phyloP scores from a whole-genome alignment of 2,888 invertebrate genomes.

The Drosophila mayaguana region DNA sequence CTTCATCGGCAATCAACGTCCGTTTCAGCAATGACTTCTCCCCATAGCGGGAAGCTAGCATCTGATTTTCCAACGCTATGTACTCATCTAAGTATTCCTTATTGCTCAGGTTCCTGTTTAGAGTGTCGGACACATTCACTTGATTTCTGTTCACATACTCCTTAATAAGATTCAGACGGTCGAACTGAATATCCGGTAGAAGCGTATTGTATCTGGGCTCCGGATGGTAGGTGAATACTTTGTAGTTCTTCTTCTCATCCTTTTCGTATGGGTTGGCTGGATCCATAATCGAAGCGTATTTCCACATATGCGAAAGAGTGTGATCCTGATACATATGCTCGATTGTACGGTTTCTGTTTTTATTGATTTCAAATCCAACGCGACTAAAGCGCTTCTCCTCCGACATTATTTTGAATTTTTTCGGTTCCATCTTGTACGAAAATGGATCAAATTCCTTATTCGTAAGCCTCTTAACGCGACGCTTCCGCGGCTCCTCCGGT shows the following conservation, averaged over 20 bases:
- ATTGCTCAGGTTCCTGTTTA: slow-evolving; percentile 63
- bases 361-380: slow-evolving; percentile 31
- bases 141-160: slow-evolving; percentile 79
- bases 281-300: slow-evolving; percentile 78
- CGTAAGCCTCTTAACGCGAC: slow-evolving; percentile 68
- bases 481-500: slow-evolving; percentile 59
- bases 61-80: slow-evolving; percentile 80
- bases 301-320: slow-evolving; percentile 79
- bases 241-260: slow-evolving; percentile 83
- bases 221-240: slow-evolving; percentile 81
- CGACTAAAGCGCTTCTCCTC: slow-evolving; percentile 73
- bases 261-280: slow-evolving; percentile 79
- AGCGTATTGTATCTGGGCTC: slow-evolving; percentile 84
- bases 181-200: slow-evolving; percentile 81
- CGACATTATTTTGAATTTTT: slow-evolving; percentile 72
- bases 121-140: slow-evolving; percentile 42
- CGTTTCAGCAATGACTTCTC: slow-evolving; percentile 9
- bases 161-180: slow-evolving; percentile 81
- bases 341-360: slow-evolving; percentile 41
- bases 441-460: slow-evolving; percentile 72
- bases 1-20: not conserved
- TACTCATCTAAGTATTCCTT: slow-evolving; percentile 80
- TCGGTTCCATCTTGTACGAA: slow-evolving; percentile 70
- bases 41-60: slow-evolving; percentile 64
- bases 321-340: slow-evolving; percentile 75